A percentile compares a stretch with the other conserved stretches of the same genome.
These are phyloP conservation scores for Diarsia rubi DNA, from an alignment of 2,888 invertebrate species.

Conservation along the genomic window DNA sequence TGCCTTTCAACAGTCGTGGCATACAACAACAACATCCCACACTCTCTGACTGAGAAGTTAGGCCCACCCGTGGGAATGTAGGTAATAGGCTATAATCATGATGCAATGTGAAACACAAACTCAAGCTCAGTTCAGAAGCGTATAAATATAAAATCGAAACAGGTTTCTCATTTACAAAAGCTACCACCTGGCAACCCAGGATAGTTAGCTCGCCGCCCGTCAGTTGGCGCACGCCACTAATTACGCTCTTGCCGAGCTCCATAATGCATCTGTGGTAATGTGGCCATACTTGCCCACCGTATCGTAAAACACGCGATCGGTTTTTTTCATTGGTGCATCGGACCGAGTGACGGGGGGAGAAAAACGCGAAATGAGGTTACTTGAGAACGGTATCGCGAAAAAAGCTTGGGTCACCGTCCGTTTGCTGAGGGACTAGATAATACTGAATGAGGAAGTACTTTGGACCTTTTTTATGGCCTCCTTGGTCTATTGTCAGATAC, in stretches of 20 bases:
- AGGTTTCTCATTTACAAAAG: slow-evolving; percentile 41
- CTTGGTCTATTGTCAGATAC: neutral
- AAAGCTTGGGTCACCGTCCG: slow-evolving; percentile 72
- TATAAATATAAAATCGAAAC: slow-evolving; percentile 35
- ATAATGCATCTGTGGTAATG: slow-evolving; percentile 81
- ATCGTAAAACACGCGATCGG: slow-evolving; percentile 81
- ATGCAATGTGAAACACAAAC: neutral
- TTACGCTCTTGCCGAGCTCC: slow-evolving; percentile 70
- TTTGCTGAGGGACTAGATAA: slow-evolving; percentile 48
- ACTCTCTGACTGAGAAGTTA: neutral
- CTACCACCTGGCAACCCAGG: slow-evolving; percentile 55
- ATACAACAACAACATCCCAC: neutral
- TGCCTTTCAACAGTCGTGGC: neutral
- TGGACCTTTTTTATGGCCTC: neutral
- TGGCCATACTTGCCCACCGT: slow-evolving; percentile 71
- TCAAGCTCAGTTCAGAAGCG: neutral
- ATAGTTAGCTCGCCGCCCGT: slow-evolving; percentile 49
- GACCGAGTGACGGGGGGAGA: slow-evolving; percentile 79
- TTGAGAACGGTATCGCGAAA: slow-evolving; percentile 75
- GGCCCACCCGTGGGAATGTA: neutral
- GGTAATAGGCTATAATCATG: neutral
- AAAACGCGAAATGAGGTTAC: slow-evolving; percentile 83
- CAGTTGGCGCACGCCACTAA: slow-evolving; percentile 64
- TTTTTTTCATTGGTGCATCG: slow-evolving; percentile 82
- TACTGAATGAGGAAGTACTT: slow-evolving; percentile 27